Base-by-base conservation (phyloP, 2,113 vertebrate genomes). In the Ptilorrhoa leucosticta region DNA sequence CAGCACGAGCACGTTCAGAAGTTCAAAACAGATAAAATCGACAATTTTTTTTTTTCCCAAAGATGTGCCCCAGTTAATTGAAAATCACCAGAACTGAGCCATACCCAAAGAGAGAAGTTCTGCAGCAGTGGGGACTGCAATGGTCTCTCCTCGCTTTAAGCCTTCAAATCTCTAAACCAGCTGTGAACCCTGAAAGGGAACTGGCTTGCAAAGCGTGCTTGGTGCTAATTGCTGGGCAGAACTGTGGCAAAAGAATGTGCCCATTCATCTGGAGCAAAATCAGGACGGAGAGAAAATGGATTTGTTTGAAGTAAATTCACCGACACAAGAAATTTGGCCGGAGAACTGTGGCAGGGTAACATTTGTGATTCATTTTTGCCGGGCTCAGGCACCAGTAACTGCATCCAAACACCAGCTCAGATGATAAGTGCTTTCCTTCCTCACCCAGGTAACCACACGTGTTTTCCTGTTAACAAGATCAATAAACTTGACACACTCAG, bases 401-500 rank as follows among this genome's bases (percentile, higher is more conserved):
- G 58, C 56, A 81, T 68, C 92, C 28, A 79, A 93, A 47, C 3
- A 72, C 47, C 83, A 87, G 73, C 86, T 83, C 56, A 48, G 81
- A 91, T 40, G 92, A 89, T 27, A 86, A 64, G 64, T 86, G 82
- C 76, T 94, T 96, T 90, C 80, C 89, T 83, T 91, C 91, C 94
- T 81, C n/a, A 44, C 90, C 37, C 21, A 96, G 83, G 96, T 93
- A 97, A 97, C 10, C 71, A 95, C 95, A 94, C 83, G 11, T 64
- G 87, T 94, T 69, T 50, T 92, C 89, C 96, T 95, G 96, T 98
- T 98, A 98, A 98, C 97, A 97, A 97, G 97, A 96, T 97, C 98
- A 98, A 96, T 98, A 98, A 98, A 98, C 94, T 96, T 97, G 96
- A 83, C 98, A 97, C 97, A n/a, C 97, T 97, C 97, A 96, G 96